Conservation (phyloP, 92 coral and sea anemone species). For the Chrysogorgia sp. region DNA sequence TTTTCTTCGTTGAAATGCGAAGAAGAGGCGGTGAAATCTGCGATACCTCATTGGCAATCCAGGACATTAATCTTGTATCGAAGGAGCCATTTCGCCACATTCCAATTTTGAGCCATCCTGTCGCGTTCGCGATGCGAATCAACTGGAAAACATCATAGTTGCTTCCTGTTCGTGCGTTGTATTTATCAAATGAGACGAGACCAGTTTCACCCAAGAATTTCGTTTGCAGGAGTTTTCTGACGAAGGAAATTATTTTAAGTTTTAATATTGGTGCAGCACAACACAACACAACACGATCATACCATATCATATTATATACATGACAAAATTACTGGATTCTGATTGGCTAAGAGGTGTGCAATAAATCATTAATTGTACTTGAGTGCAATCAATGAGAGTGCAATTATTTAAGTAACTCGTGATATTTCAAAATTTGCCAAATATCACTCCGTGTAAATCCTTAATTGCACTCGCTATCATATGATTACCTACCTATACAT, state of each 20-base stretch:
- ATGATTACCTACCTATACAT: too few relatives aligned
- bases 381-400: too few relatives aligned
- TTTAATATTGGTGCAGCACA: neutral
- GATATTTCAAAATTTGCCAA: too few relatives aligned
- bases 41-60: constrained; percentile 12
- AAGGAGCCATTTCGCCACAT: constrained; percentile 14
- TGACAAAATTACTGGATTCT: too few relatives aligned
- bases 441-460: too few relatives aligned
- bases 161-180: neutral
- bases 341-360: too few relatives aligned
- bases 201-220: constrained; percentile 22
- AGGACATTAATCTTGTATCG: constrained; percentile 29
- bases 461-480: too few relatives aligned
- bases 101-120: constrained; percentile 32
- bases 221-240: constrained; percentile 1
- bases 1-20: constrained; percentile 24
- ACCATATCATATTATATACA: too few relatives aligned
- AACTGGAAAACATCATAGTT: constrained; percentile 15
- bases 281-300: neutral
- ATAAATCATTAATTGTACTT: too few relatives aligned
- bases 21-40: constrained; percentile 1
- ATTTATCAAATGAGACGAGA: neutral
- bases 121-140: constrained; percentile 1
- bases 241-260: neutral
- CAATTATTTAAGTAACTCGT: too few relatives aligned